Conservation (phyloP, 2,888 invertebrate genomes). For the Gandaritis pyraliata region DNA sequence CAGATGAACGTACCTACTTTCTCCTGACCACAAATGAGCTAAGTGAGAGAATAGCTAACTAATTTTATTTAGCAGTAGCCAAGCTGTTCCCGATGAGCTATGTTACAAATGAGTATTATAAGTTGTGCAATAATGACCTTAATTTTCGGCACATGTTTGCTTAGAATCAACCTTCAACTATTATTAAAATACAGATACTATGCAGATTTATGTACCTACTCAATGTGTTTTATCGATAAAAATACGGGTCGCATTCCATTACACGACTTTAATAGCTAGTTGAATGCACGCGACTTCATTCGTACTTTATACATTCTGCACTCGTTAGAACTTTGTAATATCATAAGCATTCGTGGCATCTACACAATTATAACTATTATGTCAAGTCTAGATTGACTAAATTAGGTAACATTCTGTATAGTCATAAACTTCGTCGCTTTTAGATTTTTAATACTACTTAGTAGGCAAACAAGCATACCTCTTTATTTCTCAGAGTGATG, state of each 20-base stretch:
- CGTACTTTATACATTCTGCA: too few relatives aligned
- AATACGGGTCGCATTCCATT: conserved; percentile 12
- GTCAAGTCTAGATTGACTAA: too few relatives aligned
- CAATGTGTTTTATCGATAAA: conserved; percentile 8
- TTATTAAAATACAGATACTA: conserved; percentile 14
- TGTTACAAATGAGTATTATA: conserved; percentile 9
- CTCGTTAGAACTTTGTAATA: too few relatives aligned
- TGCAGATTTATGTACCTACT: conserved; percentile 24
- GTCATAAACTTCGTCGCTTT: too few relatives aligned
- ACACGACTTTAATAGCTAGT: conserved; percentile 25
- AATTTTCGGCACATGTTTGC: conserved; percentile 24
- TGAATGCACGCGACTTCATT: neutral
- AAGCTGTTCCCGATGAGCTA: conserved; percentile 6
- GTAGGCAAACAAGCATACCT: too few relatives aligned
- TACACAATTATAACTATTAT: too few relatives aligned
- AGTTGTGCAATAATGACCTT: conserved; percentile 18
- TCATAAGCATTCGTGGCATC: too few relatives aligned
- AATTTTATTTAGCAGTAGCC: neutral
- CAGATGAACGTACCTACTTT: too few relatives aligned
- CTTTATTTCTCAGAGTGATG: too few relatives aligned
- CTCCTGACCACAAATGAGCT: too few relatives aligned
- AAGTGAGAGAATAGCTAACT: neutral
- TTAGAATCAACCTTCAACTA: conserved; percentile 17
- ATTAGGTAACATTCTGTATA: too few relatives aligned
- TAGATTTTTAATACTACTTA: too few relatives aligned